phyloP scores from a whole-genome alignment of 2,888 invertebrate genomes.

The Agelastica alni region DNA sequence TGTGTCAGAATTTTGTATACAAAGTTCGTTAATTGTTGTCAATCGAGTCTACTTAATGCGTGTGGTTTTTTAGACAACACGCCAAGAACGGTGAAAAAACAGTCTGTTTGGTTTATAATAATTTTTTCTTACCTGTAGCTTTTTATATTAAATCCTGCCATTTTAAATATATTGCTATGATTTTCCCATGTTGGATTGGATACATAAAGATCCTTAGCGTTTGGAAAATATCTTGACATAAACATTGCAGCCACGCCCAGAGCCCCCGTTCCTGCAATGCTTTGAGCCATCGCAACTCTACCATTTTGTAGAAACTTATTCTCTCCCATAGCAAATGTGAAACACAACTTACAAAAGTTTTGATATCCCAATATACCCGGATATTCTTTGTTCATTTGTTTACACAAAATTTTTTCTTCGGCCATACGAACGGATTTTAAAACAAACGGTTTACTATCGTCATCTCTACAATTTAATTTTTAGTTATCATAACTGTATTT shows the following conservation, averaged over 20 bases:
- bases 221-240: slow-evolving; percentile 60
- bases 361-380: slow-evolving; percentile 54
- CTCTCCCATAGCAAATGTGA: slow-evolving; percentile 64
- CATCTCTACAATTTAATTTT: slow-evolving; percentile 62
- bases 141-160: slow-evolving; percentile 64
- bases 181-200: slow-evolving; percentile 74
- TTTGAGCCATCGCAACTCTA: slow-evolving; percentile 54
- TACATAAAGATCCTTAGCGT: slow-evolving; percentile 63
- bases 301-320: slow-evolving; percentile 57
- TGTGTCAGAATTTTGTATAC: no score
- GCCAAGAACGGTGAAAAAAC: no score
- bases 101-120: no score
- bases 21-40: no score
- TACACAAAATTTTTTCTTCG: slow-evolving; percentile 58
- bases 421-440: slow-evolving; percentile 66
- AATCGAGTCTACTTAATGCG: no score
- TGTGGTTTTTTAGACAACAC: no score
- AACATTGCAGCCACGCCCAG: slow-evolving; percentile 66
- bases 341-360: slow-evolving; percentile 50
- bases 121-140: slow-evolving; percentile 63
- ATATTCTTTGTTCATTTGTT: slow-evolving; percentile 66
- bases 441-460: slow-evolving; percentile 65
- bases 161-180: slow-evolving; percentile 67
- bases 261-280: slow-evolving; percentile 70
- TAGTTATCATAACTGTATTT: background rate